These are phyloP conservation scores for Ceyx melanurus DNA, from an alignment of 2,113 vertebrate species.

Conservation along the genomic window DNA sequence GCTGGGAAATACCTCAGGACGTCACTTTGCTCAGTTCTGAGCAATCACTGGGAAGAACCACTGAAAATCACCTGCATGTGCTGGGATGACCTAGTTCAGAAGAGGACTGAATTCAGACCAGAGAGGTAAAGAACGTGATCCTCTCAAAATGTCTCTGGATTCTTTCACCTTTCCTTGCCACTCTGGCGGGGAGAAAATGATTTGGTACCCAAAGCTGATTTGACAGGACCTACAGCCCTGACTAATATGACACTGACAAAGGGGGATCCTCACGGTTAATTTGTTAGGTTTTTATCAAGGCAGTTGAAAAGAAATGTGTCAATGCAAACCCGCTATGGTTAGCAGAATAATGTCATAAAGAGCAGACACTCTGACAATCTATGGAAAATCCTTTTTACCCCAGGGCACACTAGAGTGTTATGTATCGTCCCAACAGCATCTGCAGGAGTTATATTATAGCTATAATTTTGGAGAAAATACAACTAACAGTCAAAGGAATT, in stretches of 20 bases:
- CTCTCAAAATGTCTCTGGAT: background rate
- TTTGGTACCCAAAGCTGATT: background rate
- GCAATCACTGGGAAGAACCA: background rate
- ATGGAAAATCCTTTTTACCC: background rate
- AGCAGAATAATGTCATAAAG: background rate
- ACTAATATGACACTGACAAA: background rate
- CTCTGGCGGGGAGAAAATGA: too few relatives aligned
- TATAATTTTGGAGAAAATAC: background rate
- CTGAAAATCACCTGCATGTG: background rate
- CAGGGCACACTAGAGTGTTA: background rate
- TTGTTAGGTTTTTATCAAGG: background rate
- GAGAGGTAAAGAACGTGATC: background rate
- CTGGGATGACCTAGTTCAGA: background rate
- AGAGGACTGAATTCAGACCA: background rate
- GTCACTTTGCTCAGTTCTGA: background rate
- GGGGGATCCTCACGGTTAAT: accelerated
- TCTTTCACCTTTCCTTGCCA: background rate
- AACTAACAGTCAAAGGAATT: background rate
- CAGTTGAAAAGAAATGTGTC: background rate
- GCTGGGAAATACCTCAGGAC: background rate
- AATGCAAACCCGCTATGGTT: background rate
- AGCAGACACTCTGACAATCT: background rate
- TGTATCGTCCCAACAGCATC: background rate
- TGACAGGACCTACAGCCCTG: background rate
- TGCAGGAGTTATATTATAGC: background rate